These are phyloP conservation scores for Hypena proboscidalis DNA, from an alignment of 2,888 invertebrate species.

Conservation along the genomic window DNA sequence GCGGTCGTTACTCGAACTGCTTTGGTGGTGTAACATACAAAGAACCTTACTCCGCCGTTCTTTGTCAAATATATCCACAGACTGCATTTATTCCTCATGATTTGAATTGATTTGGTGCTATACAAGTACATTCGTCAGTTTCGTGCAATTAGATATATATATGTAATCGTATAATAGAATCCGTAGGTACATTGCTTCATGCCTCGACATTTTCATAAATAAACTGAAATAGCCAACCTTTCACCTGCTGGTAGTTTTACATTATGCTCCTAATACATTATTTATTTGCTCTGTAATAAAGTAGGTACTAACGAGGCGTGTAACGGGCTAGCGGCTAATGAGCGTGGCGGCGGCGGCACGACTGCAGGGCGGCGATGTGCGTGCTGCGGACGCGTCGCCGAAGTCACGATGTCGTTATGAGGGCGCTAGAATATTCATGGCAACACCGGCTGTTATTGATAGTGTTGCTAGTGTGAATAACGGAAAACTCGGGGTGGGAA, in stretches of 20 bases:
- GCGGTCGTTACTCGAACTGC: too few species aligned
- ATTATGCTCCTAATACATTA: slow-evolving; percentile 29
- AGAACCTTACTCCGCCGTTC: too few species aligned
- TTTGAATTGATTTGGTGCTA: too few species aligned
- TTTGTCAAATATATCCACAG: too few species aligned
- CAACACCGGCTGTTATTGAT: slow-evolving; percentile 15
- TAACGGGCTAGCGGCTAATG: slow-evolving; percentile 36
- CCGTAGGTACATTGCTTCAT: too few species aligned
- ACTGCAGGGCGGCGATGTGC: slow-evolving; percentile 4
- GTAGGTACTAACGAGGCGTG: slow-evolving; percentile 29
- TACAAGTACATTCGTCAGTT: too few species aligned
- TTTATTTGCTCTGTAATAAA: slow-evolving; percentile 41
- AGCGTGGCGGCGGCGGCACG: slow-evolving; percentile 27
- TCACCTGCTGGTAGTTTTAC: slow-evolving; percentile 5
- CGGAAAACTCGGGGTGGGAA: not conserved
- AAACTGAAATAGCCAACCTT: slow-evolving; percentile 2
- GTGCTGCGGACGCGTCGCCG: slow-evolving; percentile 17
- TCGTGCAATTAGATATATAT: too few species aligned
- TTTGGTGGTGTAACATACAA: too few species aligned
- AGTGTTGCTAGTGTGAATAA: slow-evolving; percentile 13
- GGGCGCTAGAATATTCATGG: slow-evolving; percentile 11
- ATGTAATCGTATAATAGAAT: slow-evolving; percentile 4
- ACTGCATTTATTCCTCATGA: too few species aligned
- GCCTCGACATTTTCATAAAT: slow-evolving; percentile 7
- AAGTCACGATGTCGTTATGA: slow-evolving; percentile 33